Conservation (phyloP, 2,888 invertebrate genomes). For the Mimas tiliae region DNA sequence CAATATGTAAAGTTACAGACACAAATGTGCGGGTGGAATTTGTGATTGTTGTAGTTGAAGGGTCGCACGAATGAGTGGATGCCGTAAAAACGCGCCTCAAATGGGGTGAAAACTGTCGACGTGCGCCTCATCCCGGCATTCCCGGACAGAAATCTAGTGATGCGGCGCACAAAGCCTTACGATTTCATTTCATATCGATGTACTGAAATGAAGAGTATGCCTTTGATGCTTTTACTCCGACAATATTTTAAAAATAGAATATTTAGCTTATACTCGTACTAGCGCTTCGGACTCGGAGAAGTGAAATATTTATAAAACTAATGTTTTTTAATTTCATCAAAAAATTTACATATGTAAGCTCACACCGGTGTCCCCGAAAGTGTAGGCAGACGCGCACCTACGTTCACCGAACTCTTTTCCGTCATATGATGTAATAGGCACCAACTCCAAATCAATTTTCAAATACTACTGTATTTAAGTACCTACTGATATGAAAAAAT, state of each 20-base stretch:
- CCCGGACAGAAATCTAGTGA: conserved; percentile 41
- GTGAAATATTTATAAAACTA: too few relatives aligned
- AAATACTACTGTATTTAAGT: too few relatives aligned
- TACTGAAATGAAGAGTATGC: conserved; percentile 1
- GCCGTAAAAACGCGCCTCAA: conserved; percentile 67
- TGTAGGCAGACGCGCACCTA: too few relatives aligned
- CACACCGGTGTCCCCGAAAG: too few relatives aligned
- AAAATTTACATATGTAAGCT: too few relatives aligned
- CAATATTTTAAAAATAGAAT: neutral
- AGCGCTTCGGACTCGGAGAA: too few relatives aligned
- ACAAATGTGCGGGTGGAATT: conserved; percentile 35
- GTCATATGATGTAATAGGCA: too few relatives aligned
- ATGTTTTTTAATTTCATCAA: too few relatives aligned
- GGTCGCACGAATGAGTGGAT: conserved; percentile 42
- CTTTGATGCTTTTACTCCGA: conserved; percentile 1
- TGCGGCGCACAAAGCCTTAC: conserved; percentile 19
- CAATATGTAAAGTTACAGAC: conserved; percentile 31
- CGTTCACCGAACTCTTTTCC: too few relatives aligned
- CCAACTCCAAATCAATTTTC: too few relatives aligned
- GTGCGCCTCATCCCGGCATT: conserved; percentile 54
- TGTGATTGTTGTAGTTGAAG: conserved; percentile 31
- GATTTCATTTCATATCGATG: conserved; percentile 41
- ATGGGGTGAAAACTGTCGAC: conserved; percentile 75
- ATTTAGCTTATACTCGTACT: too few relatives aligned
- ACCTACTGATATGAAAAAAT: too few relatives aligned